Percentiles rank a stretch among this genome's conserved stretches.
phyloP scores from a whole-genome alignment of 35 echinoderm and acorn worm genomes.

The Patiria miniata region DNA sequence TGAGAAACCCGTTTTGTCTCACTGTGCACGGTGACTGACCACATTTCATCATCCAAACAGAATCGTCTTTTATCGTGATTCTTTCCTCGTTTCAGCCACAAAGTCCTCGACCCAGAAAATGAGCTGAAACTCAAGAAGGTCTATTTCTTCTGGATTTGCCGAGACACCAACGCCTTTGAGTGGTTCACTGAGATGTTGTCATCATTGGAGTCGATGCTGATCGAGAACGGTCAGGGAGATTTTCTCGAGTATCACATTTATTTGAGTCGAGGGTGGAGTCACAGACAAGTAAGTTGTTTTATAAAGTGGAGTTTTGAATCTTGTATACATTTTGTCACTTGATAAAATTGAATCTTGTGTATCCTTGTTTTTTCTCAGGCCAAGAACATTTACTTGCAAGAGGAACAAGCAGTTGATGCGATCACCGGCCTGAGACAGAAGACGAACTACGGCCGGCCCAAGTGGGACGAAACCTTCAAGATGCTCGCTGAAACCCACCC shows the following conservation, averaged over 20 bases:
- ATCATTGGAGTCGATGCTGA: constrained; percentile 41
- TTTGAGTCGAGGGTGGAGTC: constrained; percentile 72
- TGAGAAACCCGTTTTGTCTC: too few relatives aligned
- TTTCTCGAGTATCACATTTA: constrained; percentile 88
- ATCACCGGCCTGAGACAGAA: constrained; percentile 97
- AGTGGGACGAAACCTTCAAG: constrained; percentile 93
- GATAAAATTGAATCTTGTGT: too few relatives aligned
- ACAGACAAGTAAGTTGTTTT: constrained; percentile 70
- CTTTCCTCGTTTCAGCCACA: constrained; percentile 7
- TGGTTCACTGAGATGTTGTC: constrained; percentile 80
- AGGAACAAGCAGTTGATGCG: constrained; percentile 87
- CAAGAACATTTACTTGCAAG: constrained; percentile 95
- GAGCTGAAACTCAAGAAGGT: constrained; percentile 82
- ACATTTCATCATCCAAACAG: too few relatives aligned
- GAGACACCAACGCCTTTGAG: constrained; percentile 92
- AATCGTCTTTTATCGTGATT: too few relatives aligned
- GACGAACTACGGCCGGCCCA: constrained; percentile 90
- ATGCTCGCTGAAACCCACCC: constrained; percentile 75
- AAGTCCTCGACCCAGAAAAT: neutral
- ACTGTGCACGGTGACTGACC: too few relatives aligned
- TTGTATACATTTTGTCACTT: too few relatives aligned
- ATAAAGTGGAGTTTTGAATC: neutral
- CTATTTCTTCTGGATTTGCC: constrained; percentile 99
- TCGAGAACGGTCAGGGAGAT: constrained; percentile 58
- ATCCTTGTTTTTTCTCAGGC: constrained; percentile 58